Evolutionary conservation across 2,113 vertebrate genomes (phyloP).

Genomic region (Notarius lentiginosus): DNA sequence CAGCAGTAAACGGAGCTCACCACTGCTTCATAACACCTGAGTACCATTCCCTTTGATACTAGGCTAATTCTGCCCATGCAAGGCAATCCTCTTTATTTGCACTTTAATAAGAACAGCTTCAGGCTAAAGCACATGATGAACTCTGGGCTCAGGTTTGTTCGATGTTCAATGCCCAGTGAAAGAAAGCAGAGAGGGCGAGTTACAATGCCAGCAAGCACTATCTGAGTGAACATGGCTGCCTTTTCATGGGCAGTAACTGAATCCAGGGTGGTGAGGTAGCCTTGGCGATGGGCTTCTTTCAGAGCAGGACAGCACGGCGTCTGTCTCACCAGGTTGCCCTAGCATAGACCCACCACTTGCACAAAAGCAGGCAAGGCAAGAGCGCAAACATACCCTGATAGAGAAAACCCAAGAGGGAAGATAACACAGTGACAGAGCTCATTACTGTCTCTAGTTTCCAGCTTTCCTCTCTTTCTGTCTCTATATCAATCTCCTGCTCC

Average conservation of each 20-base stretch:
- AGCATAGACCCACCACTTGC: conserved; percentile 48
- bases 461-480: neutral
- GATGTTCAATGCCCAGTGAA: neutral
- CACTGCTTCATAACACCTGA: neutral
- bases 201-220: conserved; percentile 19
- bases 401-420: conserved; percentile 69
- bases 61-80: neutral
- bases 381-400: conserved; percentile 62
- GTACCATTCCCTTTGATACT: neutral
- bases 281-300: conserved; percentile 65
- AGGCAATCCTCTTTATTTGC: neutral
- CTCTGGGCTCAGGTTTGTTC: neutral
- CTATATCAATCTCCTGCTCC: neutral
- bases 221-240: conserved; percentile 28
- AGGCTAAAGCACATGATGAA: neutral
- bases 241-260: conserved; percentile 60
- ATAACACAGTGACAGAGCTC: conserved; percentile 66
- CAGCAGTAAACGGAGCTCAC: neutral
- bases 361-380: conserved; percentile 34
- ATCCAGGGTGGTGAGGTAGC: conserved; percentile 56
- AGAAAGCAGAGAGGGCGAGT: neutral
- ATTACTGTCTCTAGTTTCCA: conserved; percentile 56
- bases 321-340: conserved; percentile 64
- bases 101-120: neutral
- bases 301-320: conserved; percentile 68